phyloP scores from a whole-genome alignment of 2,888 invertebrate species.

The Agonopterix heracliana region DNA sequence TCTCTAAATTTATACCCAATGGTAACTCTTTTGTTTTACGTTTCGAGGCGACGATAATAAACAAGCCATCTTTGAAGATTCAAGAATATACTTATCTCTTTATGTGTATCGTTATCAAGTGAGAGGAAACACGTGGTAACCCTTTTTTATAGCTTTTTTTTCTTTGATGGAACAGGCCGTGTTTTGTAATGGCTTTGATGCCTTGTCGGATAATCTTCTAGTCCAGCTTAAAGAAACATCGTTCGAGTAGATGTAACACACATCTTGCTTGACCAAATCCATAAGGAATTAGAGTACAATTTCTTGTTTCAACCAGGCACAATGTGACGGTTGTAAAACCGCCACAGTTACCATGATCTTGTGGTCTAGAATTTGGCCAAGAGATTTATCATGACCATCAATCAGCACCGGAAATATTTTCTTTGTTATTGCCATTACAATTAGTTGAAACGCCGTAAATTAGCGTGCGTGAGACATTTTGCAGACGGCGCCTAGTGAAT shows the following conservation, averaged over 20 bases:
- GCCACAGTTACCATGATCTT: background rate
- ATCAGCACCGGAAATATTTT: constrained; percentile 1
- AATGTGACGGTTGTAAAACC: no score
- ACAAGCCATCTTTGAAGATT: constrained; percentile 60
- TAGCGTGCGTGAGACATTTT: constrained; percentile 64
- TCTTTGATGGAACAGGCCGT: no score
- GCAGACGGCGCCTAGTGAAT: constrained; percentile 75
- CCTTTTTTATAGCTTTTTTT: no score
- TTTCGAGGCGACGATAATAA: constrained; percentile 45
- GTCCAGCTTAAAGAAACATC: no score
- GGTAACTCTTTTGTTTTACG: constrained; percentile 56
- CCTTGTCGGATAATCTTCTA: no score
- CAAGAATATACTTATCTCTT: constrained; percentile 48
- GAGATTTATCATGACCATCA: background rate
- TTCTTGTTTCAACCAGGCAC: no score
- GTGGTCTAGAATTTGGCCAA: background rate
- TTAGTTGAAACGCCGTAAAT: constrained; percentile 45
- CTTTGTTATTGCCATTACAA: constrained; percentile 14
- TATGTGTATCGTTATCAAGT: constrained; percentile 41
- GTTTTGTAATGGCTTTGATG: no score
- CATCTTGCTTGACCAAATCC: no score
- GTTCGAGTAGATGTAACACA: no score
- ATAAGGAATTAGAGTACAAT: no score
- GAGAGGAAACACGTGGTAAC: constrained; percentile 20
- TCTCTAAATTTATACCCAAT: constrained; percentile 53